phyloP scores from a whole-genome alignment of 2,113 vertebrate species.

The Prionailurus viverrinus region DNA sequence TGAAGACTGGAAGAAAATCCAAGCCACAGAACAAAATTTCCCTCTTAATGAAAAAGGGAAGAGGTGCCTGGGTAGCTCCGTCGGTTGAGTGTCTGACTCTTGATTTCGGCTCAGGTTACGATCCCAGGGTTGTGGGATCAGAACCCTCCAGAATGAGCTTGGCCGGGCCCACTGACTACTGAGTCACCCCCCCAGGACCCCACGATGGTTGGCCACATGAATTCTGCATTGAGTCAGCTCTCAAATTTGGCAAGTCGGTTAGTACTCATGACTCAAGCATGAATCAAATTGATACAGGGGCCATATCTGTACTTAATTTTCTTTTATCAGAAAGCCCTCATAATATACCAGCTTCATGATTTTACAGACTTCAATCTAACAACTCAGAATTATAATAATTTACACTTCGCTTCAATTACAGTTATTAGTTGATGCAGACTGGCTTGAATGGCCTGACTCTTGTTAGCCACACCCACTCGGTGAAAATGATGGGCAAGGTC shows the following conservation, averaged over 20 bases:
- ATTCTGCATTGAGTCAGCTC: background rate
- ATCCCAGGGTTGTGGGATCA: too few relatives aligned
- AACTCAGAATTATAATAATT: background rate
- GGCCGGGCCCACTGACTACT: accelerated
- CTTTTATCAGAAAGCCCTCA: background rate
- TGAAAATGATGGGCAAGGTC: background rate
- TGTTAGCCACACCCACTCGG: background rate
- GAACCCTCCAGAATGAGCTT: background rate
- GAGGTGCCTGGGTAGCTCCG: too few relatives aligned
- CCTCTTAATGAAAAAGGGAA: background rate
- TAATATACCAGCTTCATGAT: background rate
- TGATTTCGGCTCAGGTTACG: too few relatives aligned
- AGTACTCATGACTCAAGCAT: background rate
- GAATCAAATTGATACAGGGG: background rate
- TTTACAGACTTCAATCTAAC: background rate
- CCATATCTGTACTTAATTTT: background rate
- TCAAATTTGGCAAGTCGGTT: background rate
- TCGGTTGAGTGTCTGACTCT: too few relatives aligned
- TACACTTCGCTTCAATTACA: background rate
- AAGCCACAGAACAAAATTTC: background rate
- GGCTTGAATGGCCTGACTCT: background rate
- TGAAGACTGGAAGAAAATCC: background rate
- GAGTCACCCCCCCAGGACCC: background rate
- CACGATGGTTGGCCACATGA: background rate
- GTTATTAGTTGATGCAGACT: background rate